phyloP scores from a whole-genome alignment of 2,888 invertebrate genomes.

The Hydrotaea diabolus region DNA sequence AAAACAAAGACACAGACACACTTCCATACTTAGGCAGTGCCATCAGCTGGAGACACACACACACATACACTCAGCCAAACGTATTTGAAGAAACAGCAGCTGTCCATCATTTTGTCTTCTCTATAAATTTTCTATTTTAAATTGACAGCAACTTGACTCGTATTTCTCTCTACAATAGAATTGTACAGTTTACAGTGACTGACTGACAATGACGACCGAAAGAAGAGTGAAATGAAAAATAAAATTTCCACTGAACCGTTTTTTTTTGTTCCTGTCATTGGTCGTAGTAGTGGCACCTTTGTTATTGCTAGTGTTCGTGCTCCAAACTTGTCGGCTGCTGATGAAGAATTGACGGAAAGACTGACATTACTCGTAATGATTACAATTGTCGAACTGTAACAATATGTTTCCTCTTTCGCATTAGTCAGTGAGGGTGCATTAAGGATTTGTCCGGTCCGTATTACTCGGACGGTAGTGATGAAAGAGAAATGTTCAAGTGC shows the following conservation, averaged over 20 bases:
- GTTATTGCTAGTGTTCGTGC: neutral
- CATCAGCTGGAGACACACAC: constrained; percentile 29
- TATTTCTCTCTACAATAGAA: constrained; percentile 65
- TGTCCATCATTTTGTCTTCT: constrained; percentile 80
- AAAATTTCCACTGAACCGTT: constrained; percentile 17
- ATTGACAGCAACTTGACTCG: constrained; percentile 79
- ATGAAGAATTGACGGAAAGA: constrained; percentile 49
- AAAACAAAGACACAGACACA: constrained; percentile 50
- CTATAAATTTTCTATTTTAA: constrained; percentile 80
- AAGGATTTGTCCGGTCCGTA: neutral
- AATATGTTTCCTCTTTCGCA: constrained; percentile 23
- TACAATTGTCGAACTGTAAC: constrained; percentile 53
- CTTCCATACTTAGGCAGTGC: neutral
- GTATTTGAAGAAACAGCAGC: constrained; percentile 72
- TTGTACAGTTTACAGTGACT: constrained; percentile 60
- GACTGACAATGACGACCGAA: constrained; percentile 50
- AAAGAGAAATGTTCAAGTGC: neutral
- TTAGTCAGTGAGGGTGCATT: neutral
- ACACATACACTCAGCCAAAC: constrained; percentile 36
- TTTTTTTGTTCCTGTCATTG: neutral
- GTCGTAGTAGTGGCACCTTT: constrained; percentile 21
- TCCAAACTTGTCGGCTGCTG: neutral
- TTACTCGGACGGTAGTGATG: neutral
- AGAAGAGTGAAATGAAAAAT: constrained; percentile 42
- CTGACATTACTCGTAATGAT: constrained; percentile 61